These are phyloP conservation scores for Paraplagusia blochii DNA, from an alignment of 2,113 vertebrate genomes.

Conservation along the genomic window DNA sequence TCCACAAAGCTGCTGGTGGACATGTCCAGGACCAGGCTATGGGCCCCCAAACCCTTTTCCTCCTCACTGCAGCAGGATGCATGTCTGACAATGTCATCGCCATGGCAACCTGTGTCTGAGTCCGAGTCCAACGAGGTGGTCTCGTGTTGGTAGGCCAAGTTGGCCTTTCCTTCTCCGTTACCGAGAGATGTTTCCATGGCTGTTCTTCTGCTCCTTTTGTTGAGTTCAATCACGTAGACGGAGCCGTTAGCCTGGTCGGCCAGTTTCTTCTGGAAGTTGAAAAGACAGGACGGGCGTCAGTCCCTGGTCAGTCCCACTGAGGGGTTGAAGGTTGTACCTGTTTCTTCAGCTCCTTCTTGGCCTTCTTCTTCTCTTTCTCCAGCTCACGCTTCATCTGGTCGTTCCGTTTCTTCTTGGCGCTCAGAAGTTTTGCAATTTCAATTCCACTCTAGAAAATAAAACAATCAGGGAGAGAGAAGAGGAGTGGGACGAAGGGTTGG, in stretches of 20 bases:
- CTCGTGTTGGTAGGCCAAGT: constrained; percentile 55
- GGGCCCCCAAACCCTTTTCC: constrained; percentile 9
- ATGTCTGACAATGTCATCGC: constrained; percentile 14
- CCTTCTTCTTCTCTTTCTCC: constrained; percentile 73
- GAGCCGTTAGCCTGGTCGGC: background rate
- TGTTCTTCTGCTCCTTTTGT: constrained; percentile 2
- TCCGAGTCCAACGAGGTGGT: constrained; percentile 29
- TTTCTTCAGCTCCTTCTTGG: constrained; percentile 64
- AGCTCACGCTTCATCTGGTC: constrained; percentile 74
- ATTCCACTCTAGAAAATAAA: constrained; percentile 76
- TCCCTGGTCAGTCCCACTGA: too few species aligned
- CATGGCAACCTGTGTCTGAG: constrained; percentile 16
- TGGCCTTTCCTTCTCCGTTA: constrained; percentile 41
- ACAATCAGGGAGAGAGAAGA: constrained; percentile 7
- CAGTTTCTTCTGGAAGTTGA: constrained; percentile 17
- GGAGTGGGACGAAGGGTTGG: constrained; percentile 24
- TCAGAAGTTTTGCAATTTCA: constrained; percentile 79
- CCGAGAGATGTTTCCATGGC: constrained; percentile 23
- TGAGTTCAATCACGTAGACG: constrained; percentile 1
- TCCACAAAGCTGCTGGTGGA: constrained; percentile 83
- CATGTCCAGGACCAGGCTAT: constrained; percentile 86
- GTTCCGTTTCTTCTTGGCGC: constrained; percentile 80
- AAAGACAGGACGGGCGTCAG: constrained; percentile 2
- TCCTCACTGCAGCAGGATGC: background rate
- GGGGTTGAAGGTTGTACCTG: constrained; percentile 31